Evolutionary conservation across 2,113 vertebrate species (phyloP).

Genomic region (Empidonax traillii): DNA sequence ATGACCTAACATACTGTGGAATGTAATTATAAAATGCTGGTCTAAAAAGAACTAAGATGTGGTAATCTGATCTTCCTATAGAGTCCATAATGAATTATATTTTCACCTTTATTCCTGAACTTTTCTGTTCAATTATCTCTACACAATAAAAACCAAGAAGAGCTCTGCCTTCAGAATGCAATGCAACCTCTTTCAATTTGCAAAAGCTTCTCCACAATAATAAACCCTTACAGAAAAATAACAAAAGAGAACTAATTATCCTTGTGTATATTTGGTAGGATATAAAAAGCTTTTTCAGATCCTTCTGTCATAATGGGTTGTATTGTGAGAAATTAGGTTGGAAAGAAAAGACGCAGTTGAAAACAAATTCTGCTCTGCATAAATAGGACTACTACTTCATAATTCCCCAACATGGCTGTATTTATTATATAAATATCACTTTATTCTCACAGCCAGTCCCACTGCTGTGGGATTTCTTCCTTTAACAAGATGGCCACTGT

Average conservation of each 20-base stretch:
- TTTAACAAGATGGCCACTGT: slow-evolving; percentile 32
- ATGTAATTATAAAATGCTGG: slow-evolving; percentile 10
- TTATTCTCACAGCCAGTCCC: background rate
- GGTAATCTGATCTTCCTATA: slow-evolving; percentile 2
- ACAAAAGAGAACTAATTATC: slow-evolving; percentile 54
- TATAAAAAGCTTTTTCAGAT: slow-evolving; percentile 42
- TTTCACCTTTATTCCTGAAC: slow-evolving; percentile 8
- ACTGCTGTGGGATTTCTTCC: background rate
- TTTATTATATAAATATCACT: slow-evolving; percentile 29
- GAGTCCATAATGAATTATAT: slow-evolving; percentile 8
- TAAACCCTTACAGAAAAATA: slow-evolving; percentile 21
- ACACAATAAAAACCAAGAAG: background rate
- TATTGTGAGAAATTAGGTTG: slow-evolving; percentile 26
- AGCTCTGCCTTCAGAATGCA: slow-evolving; percentile 29
- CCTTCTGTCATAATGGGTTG: slow-evolving; percentile 2
- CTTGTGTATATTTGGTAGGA: slow-evolving; percentile 17
- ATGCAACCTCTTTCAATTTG: slow-evolving; percentile 2
- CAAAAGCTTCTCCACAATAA: slow-evolving; percentile 36
- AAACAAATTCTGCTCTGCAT: slow-evolving; percentile 25
- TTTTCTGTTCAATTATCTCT: slow-evolving; percentile 29
- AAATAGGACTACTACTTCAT: background rate
- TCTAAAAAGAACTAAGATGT: background rate
- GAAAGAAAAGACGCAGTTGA: slow-evolving; percentile 24
- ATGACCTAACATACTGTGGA: background rate
- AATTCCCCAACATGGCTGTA: background rate